Conservation (phyloP, 2,888 invertebrate species). For the Sinodicranocentrus sp. region DNA sequence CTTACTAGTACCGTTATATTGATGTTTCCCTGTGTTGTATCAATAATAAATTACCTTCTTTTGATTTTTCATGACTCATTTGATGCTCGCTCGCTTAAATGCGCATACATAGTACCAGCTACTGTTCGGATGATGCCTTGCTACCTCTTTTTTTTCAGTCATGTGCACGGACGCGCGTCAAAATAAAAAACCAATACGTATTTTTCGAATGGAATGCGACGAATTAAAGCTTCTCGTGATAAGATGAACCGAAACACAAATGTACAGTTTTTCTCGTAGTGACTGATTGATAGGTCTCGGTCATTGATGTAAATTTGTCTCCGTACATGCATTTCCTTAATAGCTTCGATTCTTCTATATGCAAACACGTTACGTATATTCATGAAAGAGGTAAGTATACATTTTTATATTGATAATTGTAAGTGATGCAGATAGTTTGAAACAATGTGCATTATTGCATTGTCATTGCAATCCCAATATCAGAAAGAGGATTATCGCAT, state of each 20-base stretch:
- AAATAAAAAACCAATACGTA: not conserved
- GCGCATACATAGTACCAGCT: too few relatives aligned
- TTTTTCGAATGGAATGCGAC: not conserved
- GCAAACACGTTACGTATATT: not conserved
- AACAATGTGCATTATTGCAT: not conserved
- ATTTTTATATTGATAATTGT: too few relatives aligned
- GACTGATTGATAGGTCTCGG: conserved; percentile 50
- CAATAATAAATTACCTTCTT: conserved; percentile 52
- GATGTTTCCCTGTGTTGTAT: conserved; percentile 9
- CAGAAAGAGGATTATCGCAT: too few relatives aligned
- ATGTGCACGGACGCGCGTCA: conserved; percentile 26
- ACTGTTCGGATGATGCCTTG: too few relatives aligned
- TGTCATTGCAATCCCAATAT: too few relatives aligned
- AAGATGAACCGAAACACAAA: not conserved
- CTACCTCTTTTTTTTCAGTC: conserved; percentile 1
- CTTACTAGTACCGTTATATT: conserved; percentile 43
- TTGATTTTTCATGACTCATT: conserved; percentile 57
- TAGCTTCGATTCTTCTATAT: not conserved
- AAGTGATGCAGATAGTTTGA: not conserved
- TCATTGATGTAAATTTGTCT: conserved; percentile 14
- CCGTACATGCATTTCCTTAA: conserved; percentile 1
- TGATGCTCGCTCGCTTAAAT: conserved; percentile 32
- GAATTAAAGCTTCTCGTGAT: too few relatives aligned
- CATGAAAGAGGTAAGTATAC: too few relatives aligned
- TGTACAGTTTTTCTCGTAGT: conserved; percentile 28